phyloP scores from a whole-genome alignment of 2,113 vertebrate species.

The Antennarius striatus region DNA sequence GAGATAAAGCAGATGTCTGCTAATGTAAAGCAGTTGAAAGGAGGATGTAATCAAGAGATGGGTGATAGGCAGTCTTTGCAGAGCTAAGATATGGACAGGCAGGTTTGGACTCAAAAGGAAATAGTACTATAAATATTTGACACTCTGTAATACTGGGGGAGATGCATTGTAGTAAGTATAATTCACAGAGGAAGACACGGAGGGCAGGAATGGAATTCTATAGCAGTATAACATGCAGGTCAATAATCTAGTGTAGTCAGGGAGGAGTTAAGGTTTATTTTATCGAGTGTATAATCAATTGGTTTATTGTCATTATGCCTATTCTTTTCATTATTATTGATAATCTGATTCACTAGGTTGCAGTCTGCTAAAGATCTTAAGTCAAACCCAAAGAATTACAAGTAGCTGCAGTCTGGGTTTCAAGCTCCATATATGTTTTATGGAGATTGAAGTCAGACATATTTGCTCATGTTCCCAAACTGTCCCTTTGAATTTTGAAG shows the following conservation, averaged over 20 bases:
- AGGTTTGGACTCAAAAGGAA: background rate
- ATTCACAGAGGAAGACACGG: background rate
- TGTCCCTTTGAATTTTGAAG: too few relatives aligned
- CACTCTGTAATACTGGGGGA: background rate
- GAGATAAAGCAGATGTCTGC: background rate
- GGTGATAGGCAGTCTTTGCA: background rate
- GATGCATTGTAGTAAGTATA: background rate
- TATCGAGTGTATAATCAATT: background rate
- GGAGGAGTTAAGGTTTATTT: background rate
- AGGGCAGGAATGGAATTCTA: background rate
- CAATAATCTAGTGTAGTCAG: background rate
- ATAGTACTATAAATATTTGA: background rate
- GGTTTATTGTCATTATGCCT: background rate
- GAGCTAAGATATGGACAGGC: background rate
- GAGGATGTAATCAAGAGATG: background rate
- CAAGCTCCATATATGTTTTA: background rate
- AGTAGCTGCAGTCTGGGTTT: background rate
- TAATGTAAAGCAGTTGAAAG: background rate
- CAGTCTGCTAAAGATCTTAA: too few relatives aligned
- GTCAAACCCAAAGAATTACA: background rate
- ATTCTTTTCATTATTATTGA: background rate
- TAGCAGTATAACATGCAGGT: conserved; percentile 5
- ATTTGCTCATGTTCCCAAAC: background rate
- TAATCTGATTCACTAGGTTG: too few relatives aligned
- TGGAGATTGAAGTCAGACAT: too few relatives aligned